These are phyloP conservation scores for Manis pentadactyla DNA, from an alignment of 2,797 vertebrate species.

Conservation along the genomic window DNA sequence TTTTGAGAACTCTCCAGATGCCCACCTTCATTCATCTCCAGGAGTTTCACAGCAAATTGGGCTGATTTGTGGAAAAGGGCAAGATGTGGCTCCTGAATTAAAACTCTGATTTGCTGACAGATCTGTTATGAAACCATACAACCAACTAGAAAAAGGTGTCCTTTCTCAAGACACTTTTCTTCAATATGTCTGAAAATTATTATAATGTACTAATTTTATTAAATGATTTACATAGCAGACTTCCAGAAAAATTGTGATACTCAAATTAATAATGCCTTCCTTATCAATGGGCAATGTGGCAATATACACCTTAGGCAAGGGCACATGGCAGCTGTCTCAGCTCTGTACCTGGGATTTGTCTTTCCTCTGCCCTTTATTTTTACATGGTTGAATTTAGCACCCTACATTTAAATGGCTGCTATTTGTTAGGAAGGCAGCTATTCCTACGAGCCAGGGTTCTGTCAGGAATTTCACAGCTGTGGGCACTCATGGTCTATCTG, in stretches of 20 bases:
- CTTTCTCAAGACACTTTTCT: background rate
- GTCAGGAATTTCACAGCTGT: background rate
- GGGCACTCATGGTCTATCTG: background rate
- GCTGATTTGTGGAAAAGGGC: background rate
- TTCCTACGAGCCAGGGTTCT: background rate
- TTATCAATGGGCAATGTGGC: background rate
- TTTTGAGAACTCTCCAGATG: background rate
- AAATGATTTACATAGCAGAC: background rate
- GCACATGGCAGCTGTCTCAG: background rate
- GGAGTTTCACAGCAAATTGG: background rate
- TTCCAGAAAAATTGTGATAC: background rate
- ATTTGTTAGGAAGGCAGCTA: constrained; percentile 9
- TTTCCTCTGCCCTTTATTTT: background rate
- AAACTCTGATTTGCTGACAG: background rate
- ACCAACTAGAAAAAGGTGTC: background rate
- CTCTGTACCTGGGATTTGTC: background rate
- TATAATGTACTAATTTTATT: background rate
- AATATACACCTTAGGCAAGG: background rate
- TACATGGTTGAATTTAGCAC: background rate
- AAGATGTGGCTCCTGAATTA: background rate
- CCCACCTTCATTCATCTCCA: background rate
- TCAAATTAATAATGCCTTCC: background rate
- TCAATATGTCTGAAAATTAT: background rate
- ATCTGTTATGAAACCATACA: background rate
- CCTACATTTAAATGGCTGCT: background rate